Evolutionary conservation across 64 coral and sea anemone genomes (phyloP).

Genomic region (Platygyra sinensis): DNA sequence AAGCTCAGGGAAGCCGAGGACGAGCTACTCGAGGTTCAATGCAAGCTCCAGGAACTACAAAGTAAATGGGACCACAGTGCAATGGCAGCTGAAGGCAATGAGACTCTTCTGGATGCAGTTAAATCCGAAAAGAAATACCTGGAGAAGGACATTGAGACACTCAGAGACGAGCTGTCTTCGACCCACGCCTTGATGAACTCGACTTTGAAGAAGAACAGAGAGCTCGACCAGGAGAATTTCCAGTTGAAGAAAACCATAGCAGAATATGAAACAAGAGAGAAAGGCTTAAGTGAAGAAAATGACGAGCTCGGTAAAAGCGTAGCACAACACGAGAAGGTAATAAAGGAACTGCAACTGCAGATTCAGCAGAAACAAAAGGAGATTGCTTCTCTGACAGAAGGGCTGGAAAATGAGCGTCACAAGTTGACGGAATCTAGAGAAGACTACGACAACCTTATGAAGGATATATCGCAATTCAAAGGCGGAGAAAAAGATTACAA

Average conservation of each 20-base stretch:
- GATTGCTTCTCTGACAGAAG: neutral
- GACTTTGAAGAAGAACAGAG: constrained; percentile 29
- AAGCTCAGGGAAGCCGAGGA: constrained; percentile 19
- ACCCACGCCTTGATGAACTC: constrained; percentile 14
- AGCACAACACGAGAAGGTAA: constrained; percentile 10
- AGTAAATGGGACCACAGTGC: constrained; percentile 26
- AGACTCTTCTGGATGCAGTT: constrained; percentile 4
- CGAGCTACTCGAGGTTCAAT: constrained; percentile 22
- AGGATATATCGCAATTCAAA: constrained; percentile 10
- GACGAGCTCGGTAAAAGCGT: neutral
- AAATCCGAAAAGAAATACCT: constrained; percentile 33
- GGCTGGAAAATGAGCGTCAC: constrained; percentile 7
- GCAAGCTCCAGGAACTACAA: constrained; percentile 25
- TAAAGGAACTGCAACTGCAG: neutral
- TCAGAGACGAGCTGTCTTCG: constrained; percentile 26
- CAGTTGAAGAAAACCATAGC: constrained; percentile 25
- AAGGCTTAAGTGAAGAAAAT: neutral
- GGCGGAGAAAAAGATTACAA: constrained; percentile 3
- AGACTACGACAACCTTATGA: neutral
- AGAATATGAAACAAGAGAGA: constrained; percentile 4
- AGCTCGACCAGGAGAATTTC: constrained; percentile 25
- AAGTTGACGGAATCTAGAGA: neutral
- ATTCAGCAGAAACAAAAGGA: neutral
- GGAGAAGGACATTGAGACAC: constrained; percentile 14
- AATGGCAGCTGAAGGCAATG: neutral